Conservation (phyloP, 2,888 invertebrate species). For the Amiota mariae region DNA sequence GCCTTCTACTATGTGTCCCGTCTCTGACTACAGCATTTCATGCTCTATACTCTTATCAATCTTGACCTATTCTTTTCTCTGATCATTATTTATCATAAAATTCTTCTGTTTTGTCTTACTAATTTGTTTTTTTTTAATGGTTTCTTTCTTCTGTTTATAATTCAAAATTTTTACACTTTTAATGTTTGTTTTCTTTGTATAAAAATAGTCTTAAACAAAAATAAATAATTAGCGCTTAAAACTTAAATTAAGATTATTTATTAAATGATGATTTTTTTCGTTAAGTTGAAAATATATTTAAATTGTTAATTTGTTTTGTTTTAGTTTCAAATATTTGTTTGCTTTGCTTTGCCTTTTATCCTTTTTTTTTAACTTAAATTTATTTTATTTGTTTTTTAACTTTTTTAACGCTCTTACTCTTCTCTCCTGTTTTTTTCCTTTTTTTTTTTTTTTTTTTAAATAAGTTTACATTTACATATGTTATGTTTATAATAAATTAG, state of each 20-base stretch:
- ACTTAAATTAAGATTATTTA: slow-evolving; percentile 44
- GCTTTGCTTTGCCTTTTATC: slow-evolving; percentile 24
- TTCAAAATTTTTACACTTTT: slow-evolving; percentile 35
- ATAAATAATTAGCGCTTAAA: slow-evolving; percentile 64
- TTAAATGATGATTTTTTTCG: not conserved
- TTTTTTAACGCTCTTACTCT: not conserved
- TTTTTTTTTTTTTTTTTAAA: too few relatives aligned
- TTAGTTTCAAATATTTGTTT: not conserved
- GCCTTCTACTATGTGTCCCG: too few relatives aligned
- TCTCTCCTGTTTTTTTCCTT: not conserved
- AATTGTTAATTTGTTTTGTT: slow-evolving; percentile 23
- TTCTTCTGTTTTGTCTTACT: slow-evolving; percentile 10
- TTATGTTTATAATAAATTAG: slow-evolving; percentile 68
- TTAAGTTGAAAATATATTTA: slow-evolving; percentile 7
- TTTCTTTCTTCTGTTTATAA: slow-evolving; percentile 36
- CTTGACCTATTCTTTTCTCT: too few relatives aligned
- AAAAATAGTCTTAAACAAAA: slow-evolving; percentile 30
- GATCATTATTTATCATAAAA: too few relatives aligned
- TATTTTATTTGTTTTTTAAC: not conserved
- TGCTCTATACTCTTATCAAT: too few relatives aligned
- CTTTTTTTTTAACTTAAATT: slow-evolving; percentile 19
- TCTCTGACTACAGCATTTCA: too few relatives aligned
- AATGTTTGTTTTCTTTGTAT: slow-evolving; percentile 27
- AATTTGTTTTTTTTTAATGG: not conserved
- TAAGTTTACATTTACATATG: slow-evolving; percentile 33